A percentile compares a stretch with the other conserved stretches of the same genome.
These are phyloP conservation scores for Eulemur albifrons DNA, from an alignment of 2,797 vertebrate genomes.

Conservation along the genomic window DNA sequence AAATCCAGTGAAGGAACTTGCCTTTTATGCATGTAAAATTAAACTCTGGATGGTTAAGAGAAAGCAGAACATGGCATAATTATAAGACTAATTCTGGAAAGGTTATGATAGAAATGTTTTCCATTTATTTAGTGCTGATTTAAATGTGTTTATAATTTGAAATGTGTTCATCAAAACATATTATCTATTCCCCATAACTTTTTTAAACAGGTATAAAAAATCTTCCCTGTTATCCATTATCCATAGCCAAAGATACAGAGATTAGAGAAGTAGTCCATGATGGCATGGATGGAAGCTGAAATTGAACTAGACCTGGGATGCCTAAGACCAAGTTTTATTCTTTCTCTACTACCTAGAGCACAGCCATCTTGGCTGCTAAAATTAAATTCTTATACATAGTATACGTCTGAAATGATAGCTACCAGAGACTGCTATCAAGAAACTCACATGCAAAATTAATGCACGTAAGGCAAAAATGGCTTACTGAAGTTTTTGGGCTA, in stretches of 20 bases:
- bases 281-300: neutral
- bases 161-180: constrained; percentile 27
- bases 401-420: neutral
- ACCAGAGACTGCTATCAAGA: neutral
- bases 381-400: neutral
- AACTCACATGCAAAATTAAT: neutral
- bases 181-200: neutral
- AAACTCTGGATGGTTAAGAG: neutral
- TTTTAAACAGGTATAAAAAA: constrained; percentile 8
- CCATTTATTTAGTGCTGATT: constrained; percentile 3
- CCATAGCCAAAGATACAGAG: neutral
- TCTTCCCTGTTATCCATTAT: neutral
- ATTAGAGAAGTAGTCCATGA: neutral
- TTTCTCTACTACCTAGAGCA: neutral
- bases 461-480: neutral
- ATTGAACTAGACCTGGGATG: neutral
- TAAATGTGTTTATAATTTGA: neutral
- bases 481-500: neutral
- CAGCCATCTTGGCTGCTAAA: neutral
- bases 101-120: neutral
- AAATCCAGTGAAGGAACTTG: neutral
- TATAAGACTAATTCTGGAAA: neutral
- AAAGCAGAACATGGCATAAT: neutral
- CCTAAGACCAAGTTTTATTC: neutral
- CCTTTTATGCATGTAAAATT: neutral